Evolutionary conservation across 2,797 vertebrate genomes (phyloP), one percentile per base, ranked within the genome.

Genomic region (Sparus aurata): DNA sequence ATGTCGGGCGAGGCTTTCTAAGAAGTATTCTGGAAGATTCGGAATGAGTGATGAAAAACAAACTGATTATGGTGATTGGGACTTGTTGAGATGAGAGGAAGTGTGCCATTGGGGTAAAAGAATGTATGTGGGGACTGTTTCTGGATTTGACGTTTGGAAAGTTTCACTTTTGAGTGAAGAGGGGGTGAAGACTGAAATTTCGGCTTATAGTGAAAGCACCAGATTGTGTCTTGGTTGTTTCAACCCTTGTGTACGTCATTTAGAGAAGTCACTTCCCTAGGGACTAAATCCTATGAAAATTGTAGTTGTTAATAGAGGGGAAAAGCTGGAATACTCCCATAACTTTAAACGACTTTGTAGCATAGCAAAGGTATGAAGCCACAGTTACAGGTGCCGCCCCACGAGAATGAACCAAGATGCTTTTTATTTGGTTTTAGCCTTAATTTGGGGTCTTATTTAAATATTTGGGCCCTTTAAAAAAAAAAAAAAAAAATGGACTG

Each of bases 111-210:
- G 45, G 49, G 76, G 38, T 22, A 52, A 47, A 4, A 52, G 85
- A 84, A 91, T 60, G 84, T 85, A 74, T 59, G 80, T 18, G 30
- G 53, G 55, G 45, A 74, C 61, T 20, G 85, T 74, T 81, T 62
- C 68, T 11, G 67, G 87, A 62, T 74, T 75, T 45, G 81, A 82
- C 60, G 45, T 8, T 71, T 59, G 82, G 43, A 79, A 89, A 73
- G 87, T 87, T 85, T 87, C 80, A 67, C 79, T 85, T 76, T 68
- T 49, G 71, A 76, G 76, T 76, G 72, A 58, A 65, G 80, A 91
- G 74, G 75, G 83, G 75, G 83, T 46, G 82, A 90, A 87, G 91
- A 94, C 92, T 94, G 94, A 94, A 93, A 80, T 92, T 92, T 94
- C 82, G 17, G 93, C 93, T 87, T 61, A 79, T 41, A 89, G 93